phyloP scores from a whole-genome alignment of 1,140 invertebrate species.

The Sycobia sp. region DNA sequence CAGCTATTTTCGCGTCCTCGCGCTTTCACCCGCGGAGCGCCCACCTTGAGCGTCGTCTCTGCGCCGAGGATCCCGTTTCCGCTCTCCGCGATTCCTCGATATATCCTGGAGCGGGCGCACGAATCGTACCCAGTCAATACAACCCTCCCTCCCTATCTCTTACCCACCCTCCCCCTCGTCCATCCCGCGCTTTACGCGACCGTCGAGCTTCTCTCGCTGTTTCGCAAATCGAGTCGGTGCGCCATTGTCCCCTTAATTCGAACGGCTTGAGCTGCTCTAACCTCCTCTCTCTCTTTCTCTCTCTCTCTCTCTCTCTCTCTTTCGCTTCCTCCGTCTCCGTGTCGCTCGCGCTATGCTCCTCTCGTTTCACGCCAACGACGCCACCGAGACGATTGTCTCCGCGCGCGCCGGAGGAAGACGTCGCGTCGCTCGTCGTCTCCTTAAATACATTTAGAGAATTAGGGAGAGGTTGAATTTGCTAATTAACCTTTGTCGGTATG shows the following conservation, averaged over 20 bases:
- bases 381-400: constrained; percentile 25
- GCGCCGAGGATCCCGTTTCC: too few relatives aligned
- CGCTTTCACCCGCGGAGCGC: too few relatives aligned
- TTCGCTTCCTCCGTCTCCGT: too few relatives aligned
- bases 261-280: constrained; percentile 15
- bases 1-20: too few relatives aligned
- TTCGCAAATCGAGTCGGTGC: background rate
- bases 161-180: background rate
- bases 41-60: too few relatives aligned
- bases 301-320: too few relatives aligned
- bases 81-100: too few relatives aligned
- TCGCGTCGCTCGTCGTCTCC: background rate
- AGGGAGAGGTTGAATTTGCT: constrained; percentile 30
- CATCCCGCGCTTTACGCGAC: background rate
- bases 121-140: too few relatives aligned
- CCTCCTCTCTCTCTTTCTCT: too few relatives aligned
- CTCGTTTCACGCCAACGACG: constrained; percentile 12
- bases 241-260: constrained; percentile 29
- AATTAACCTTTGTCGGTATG: constrained; percentile 32
- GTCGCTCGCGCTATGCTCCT: too few relatives aligned
- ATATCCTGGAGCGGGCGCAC: too few relatives aligned
- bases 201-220: background rate
- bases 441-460: constrained; percentile 22
- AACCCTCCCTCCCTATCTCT: constrained; percentile 1
- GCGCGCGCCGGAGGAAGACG: constrained; percentile 8